These are phyloP conservation scores for Diprion similis DNA, from an alignment of 1,140 invertebrate genomes.

Conservation along the genomic window DNA sequence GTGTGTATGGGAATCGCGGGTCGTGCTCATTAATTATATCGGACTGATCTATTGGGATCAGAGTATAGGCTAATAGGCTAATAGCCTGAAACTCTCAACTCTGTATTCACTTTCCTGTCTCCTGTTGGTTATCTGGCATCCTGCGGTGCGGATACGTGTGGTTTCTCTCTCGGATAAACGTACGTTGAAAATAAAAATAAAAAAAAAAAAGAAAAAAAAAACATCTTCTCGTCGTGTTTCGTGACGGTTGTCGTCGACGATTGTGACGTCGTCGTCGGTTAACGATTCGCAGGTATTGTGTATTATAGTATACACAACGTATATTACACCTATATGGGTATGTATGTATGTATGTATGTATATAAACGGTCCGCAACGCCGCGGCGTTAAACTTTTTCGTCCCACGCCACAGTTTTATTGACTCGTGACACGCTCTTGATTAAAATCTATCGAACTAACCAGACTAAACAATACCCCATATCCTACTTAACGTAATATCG, in stretches of 20 bases:
- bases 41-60: conserved; percentile 53
- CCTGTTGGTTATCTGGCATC: not conserved
- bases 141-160: too few relatives aligned
- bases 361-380: too few relatives aligned
- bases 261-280: too few relatives aligned
- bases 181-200: not conserved
- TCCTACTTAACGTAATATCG: too few relatives aligned
- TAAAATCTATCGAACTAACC: not conserved
- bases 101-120: conserved; percentile 7
- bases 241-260: too few relatives aligned
- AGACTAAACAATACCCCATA: not conserved
- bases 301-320: too few relatives aligned
- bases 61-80: conserved; percentile 14
- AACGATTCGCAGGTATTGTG: too few relatives aligned
- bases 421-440: not conserved
- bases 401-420: conserved; percentile 4
- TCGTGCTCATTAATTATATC: conserved; percentile 56
- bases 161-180: not conserved
- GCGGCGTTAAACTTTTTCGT: not conserved
- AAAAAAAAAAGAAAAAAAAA: not conserved
- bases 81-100: not conserved
- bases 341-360: too few relatives aligned
- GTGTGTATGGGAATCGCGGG: conserved; percentile 52
- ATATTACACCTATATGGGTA: too few relatives aligned
- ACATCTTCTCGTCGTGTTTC: not conserved